Evolutionary conservation across 2,113 vertebrate species (phyloP), one percentile per base, ranked within the genome.

Genomic region (Hemiscyllium ocellatum): DNA sequence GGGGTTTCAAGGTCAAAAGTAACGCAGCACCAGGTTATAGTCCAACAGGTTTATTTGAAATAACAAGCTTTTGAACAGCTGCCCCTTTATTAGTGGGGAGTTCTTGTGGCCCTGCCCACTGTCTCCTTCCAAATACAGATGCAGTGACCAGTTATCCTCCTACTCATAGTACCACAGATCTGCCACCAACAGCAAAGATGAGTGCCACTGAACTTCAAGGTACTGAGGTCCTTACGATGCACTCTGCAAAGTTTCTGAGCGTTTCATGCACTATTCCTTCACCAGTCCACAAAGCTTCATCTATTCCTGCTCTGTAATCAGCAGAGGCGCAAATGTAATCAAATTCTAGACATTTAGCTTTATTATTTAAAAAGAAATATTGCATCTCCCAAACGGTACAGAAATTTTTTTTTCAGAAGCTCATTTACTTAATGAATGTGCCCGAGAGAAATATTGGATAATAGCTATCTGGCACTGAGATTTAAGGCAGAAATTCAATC

Each of bases 381-480:
- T 72, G 68, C 66, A 52, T 95, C 94, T 95, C 94, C 69, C 69
- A 95, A 95, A 95, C 12, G 37, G 69, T 95, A 29, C 13, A 52
- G 68, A 26, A 26, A 61, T 61, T 61, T 76, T 95, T 50, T 95
- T 95, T 72, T 76, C 24, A 70, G 94, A 24, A 95, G 94, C 94
- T 95, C 94, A 95, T 95, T 95, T 95, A 95, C 94, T 95, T 72
- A 95, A 95, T 95, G 94, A 95, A 72, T 72, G 69, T 95, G 94
- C 94, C 68, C 42, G 69, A 95, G 69, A 95, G 94, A 95, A 95
- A 72, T 95, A 95, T 95, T 95, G 94, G 94, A 95, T 70, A 95
- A 95, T 95, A 95, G 94, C 69, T 95, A 69, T 72, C 94, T 70
- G 69, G 69, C 94, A 95, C 66, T 50, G 94, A 76, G 94, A 52